Base-by-base conservation (phyloP, 2,113 vertebrate genomes). In the Cynopterus brachyotis region DNA sequence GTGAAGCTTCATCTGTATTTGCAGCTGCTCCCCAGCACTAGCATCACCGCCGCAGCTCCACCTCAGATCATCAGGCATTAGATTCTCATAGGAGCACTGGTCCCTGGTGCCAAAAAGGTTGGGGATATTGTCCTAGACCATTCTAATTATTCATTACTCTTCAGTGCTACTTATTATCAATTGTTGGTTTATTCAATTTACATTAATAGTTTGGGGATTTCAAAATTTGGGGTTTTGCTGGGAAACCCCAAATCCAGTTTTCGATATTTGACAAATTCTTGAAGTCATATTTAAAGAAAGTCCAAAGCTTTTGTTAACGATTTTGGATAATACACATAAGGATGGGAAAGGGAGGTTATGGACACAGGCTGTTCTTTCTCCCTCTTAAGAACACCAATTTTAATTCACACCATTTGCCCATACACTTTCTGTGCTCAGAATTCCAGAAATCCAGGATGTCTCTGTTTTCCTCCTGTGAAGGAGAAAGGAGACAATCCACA, bases 241-340 rank as follows among this genome's bases (percentile, higher is more conserved):
- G 73, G 72, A 98, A 96, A 97, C 93, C 91, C 92, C 78, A 97
- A 97, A 94, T 95, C 86, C 40, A 96, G 94, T 94, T 97, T 92
- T 97, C 96, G 89, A 76, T 97, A 95, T 95, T 35, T 94, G 89
- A 97, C 96, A 97, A 97, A 97, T 76, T 95, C 94, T 96, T 97
- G 60, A 98, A 93, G 73, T 96, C 84, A 78, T 86, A 80, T 24
- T 96, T 50, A 42, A 94, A 94, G 94, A 96, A 78, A 88, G 91
- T 19, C 92, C 50, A 91, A 66, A 53, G 50, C n/a, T 60, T 40
- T 53, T 45, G 24, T 19, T 55, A 70, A 67, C 55, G 66, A 59
- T n/a, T 30, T 70, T 53, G 45, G 70, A 50, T 60, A 72, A 72
- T 3, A 67, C 11, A 93, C 75, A 59, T 17, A 82, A 26, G 17